Conservation (phyloP, 2,113 vertebrate species). For the Onychostoma macrolepis region DNA sequence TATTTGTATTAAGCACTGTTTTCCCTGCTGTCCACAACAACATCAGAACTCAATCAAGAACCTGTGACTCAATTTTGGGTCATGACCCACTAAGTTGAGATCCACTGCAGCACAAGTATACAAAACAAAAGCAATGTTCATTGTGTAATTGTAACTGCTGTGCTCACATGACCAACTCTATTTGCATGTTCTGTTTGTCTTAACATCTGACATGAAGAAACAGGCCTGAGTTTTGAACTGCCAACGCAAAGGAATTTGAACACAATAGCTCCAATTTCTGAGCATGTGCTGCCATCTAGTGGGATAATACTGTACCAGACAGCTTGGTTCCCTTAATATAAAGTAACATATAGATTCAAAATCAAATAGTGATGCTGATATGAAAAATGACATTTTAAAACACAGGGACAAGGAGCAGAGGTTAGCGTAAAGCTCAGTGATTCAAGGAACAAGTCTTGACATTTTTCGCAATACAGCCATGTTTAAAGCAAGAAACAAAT, state of each 20-base stretch:
- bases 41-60: background rate
- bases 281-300: constrained; percentile 62
- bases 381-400: background rate
- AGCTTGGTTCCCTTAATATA: background rate
- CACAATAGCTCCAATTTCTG: constrained; percentile 24
- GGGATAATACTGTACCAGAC: constrained; percentile 21
- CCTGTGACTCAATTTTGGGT: background rate
- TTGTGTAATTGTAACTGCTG: background rate
- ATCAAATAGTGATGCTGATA: background rate
- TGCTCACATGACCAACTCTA: background rate
- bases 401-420: background rate
- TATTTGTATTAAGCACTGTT: background rate
- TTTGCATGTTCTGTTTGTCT: background rate
- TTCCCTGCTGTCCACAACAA: background rate
- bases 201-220: background rate
- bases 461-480: background rate
- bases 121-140: background rate
- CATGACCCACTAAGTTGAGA: background rate
- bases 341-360: background rate
- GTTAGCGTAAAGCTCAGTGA: background rate
- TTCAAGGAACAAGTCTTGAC: background rate
- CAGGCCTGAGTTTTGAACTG: background rate
- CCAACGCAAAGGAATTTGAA: background rate
- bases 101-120: background rate
- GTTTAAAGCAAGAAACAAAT: background rate